These are phyloP conservation scores for Malacoctenus gilli DNA, from an alignment of 2,797 vertebrate species.

Conservation along the genomic window DNA sequence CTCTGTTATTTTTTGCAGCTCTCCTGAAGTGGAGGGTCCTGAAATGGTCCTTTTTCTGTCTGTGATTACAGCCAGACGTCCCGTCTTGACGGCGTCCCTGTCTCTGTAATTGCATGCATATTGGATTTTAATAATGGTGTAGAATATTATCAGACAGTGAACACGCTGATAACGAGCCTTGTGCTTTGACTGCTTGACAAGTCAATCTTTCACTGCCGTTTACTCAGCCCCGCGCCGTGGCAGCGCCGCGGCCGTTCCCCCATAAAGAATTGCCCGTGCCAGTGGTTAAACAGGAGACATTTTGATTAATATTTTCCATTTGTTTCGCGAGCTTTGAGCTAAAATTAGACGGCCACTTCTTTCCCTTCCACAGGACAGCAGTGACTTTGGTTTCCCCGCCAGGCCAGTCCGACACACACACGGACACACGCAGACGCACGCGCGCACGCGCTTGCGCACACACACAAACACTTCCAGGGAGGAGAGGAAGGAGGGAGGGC, in stretches of 20 bases:
- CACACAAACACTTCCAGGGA: conserved; percentile 50
- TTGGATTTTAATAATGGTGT: conserved; percentile 81
- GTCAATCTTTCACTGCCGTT: conserved; percentile 78
- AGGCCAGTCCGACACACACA: conserved; percentile 60
- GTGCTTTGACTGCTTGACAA: conserved; percentile 81
- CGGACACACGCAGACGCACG: conserved; percentile 36
- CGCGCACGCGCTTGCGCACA: conserved; percentile 35
- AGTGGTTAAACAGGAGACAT: conserved; percentile 80
- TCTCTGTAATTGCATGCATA: conserved; percentile 76
- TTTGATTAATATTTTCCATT: conserved; percentile 87
- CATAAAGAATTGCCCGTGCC: conserved; percentile 75
- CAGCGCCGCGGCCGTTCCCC: conserved; percentile 66
- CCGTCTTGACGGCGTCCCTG: conserved; percentile 59
- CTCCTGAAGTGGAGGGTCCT: conserved; percentile 40
- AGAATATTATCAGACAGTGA: conserved; percentile 81
- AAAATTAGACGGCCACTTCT: conserved; percentile 93
- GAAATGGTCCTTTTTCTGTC: conserved; percentile 51
- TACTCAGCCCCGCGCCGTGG: conserved; percentile 62
- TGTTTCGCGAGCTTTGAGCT: conserved; percentile 84
- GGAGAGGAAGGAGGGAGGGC: conserved; percentile 69
- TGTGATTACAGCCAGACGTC: conserved; percentile 52
- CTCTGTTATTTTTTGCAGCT: conserved; percentile 39
- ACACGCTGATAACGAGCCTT: conserved; percentile 74
- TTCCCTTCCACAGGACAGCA: conserved; percentile 80
- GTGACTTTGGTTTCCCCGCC: conserved; percentile 84